A percentile compares a stretch with the other conserved stretches of the same genome.
phyloP scores from a whole-genome alignment of 2,797 vertebrate species.

The Chiroxiphia lanceolata region DNA sequence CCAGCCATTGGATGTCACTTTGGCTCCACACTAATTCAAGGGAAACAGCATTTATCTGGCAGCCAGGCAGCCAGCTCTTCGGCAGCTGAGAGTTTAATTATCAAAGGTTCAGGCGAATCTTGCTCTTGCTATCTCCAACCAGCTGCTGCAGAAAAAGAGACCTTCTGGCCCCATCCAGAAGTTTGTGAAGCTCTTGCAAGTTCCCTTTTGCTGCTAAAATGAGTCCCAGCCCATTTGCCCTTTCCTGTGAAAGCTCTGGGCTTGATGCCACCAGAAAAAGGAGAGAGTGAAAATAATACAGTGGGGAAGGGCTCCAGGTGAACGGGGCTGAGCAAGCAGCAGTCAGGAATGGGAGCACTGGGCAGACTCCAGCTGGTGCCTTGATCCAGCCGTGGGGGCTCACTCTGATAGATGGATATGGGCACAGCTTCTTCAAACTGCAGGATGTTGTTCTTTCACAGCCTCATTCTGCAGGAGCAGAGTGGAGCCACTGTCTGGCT shows the following conservation, averaged over 20 bases:
- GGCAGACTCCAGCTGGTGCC: constrained; percentile 8
- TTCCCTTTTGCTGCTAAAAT: constrained; percentile 48
- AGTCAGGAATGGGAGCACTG: background rate
- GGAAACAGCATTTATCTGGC: constrained; percentile 68
- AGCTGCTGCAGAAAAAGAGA: constrained; percentile 63
- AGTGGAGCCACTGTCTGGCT: background rate
- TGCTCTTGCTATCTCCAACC: constrained; percentile 56
- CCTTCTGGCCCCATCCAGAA: constrained; percentile 62
- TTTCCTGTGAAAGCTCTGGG: constrained; percentile 34
- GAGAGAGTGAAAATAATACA: constrained; percentile 4
- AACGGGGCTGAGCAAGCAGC: background rate
- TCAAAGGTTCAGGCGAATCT: constrained; percentile 60
- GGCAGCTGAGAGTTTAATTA: constrained; percentile 69
- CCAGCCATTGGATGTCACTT: constrained; percentile 72
- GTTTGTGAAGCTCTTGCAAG: constrained; percentile 49
- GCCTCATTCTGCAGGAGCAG: background rate
- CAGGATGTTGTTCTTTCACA: background rate
- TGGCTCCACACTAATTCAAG: constrained; percentile 68
- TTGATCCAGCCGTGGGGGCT: background rate
- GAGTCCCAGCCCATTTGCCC: constrained; percentile 24
- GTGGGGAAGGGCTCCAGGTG: background rate
- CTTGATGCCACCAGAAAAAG: constrained; percentile 31
- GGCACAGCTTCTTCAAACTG: background rate
- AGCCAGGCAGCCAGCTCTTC: constrained; percentile 55
- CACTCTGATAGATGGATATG: background rate